Percentiles rank a stretch among this genome's conserved stretches.
Evolutionary conservation across 2,797 vertebrate genomes (phyloP).

Genomic region (Ceryle rudis): DNA sequence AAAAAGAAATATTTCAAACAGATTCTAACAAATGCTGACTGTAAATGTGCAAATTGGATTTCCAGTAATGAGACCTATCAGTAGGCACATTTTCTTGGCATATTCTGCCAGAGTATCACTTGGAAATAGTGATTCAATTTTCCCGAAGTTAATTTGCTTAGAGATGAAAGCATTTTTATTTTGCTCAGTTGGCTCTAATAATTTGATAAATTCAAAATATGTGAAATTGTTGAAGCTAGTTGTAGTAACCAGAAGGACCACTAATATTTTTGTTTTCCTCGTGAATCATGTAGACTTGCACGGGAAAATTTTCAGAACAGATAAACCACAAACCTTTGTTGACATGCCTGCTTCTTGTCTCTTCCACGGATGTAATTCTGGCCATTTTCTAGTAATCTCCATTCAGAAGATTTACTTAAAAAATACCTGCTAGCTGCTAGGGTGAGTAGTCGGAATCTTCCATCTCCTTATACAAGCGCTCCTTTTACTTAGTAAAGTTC

Average conservation of each 20-base stretch:
- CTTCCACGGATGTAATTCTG: neutral
- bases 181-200: neutral
- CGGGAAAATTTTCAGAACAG: neutral
- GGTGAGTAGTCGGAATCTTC: neutral
- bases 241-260: neutral
- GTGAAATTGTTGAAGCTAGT: neutral
- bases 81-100: slow-evolving; percentile 1
- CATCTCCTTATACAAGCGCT: neutral
- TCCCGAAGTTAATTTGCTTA: slow-evolving; percentile 27
- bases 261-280: neutral
- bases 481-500: neutral
- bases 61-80: slow-evolving; percentile 18
- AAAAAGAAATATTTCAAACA: slow-evolving; percentile 1
- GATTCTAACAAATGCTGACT: slow-evolving; percentile 2
- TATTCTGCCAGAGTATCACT: neutral
- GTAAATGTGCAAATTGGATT: slow-evolving; percentile 36
- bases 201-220: slow-evolving; percentile 1
- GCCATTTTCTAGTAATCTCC: neutral
- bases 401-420: neutral
- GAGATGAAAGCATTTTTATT: slow-evolving; percentile 28
- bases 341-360: neutral
- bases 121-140: slow-evolving; percentile 19
- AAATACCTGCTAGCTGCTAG: neutral
- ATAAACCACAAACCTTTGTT: neutral
- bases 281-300: neutral